Conservation (phyloP, 2,113 vertebrate genomes). For the Cynocephalus volans region DNA sequence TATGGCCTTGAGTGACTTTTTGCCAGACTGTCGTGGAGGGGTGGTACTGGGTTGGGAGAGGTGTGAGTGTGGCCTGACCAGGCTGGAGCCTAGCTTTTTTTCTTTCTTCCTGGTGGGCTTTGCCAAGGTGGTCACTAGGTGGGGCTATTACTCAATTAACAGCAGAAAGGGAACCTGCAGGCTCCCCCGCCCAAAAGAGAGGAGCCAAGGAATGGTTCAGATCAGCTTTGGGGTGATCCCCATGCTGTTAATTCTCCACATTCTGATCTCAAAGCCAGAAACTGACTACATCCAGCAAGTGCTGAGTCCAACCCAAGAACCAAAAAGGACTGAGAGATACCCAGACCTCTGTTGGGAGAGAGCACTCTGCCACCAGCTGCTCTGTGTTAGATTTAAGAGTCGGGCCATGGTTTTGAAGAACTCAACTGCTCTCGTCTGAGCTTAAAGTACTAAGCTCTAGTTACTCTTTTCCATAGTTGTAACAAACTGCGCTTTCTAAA, state of each 20-base stretch:
- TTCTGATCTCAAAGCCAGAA: neutral
- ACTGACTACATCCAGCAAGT: neutral
- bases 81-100: neutral
- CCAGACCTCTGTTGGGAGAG: neutral
- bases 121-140: neutral
- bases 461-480: neutral
- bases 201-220: too few relatives aligned
- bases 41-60: rapidly evolving
- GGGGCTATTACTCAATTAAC: neutral
- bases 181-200: neutral
- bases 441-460: neutral
- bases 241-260: neutral
- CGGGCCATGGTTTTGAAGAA: neutral
- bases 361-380: neutral
- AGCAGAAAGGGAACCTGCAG: neutral
- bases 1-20: neutral
- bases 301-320: neutral
- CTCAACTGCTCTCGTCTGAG: too few relatives aligned
- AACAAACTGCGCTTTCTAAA: neutral
- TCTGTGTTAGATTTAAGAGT: neutral
- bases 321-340: neutral
- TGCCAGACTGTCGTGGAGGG: neutral
- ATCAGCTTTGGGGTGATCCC: rapidly evolving
- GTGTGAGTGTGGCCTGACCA: rapidly evolving
- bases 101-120: neutral